These are phyloP conservation scores for Isurus oxyrinchus DNA, from an alignment of 2,113 vertebrate species.

Conservation along the genomic window DNA sequence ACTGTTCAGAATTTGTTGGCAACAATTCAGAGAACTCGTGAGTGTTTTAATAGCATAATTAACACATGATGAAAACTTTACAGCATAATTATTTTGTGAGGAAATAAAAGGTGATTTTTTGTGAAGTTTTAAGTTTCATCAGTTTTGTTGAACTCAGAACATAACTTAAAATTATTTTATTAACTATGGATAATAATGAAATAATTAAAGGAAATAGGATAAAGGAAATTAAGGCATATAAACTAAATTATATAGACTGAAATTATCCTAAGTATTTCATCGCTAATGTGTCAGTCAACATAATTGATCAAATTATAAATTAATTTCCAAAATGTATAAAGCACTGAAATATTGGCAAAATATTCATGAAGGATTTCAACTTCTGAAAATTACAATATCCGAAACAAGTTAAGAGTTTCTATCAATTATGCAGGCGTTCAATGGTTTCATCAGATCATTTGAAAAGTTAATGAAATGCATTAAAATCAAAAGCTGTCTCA, in stretches of 20 bases:
- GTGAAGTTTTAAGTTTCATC: constrained; percentile 8
- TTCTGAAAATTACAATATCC: neutral
- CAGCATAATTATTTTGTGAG: neutral
- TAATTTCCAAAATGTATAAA: neutral
- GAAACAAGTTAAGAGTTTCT: neutral
- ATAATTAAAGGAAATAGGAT: neutral
- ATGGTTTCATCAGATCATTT: neutral
- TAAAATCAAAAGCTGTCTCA: neutral
- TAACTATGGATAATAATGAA: neutral
- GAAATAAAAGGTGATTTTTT: neutral
- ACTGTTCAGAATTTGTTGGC: neutral
- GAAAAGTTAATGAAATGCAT: constrained; percentile 7
- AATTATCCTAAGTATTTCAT: neutral
- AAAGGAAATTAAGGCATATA: neutral
- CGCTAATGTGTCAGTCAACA: neutral
- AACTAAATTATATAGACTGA: neutral
- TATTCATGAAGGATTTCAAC: neutral
- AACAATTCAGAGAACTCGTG: neutral
- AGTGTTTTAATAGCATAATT: neutral
- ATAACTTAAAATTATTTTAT: constrained; percentile 8
- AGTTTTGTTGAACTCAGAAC: constrained; percentile 2
- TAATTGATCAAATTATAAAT: constrained; percentile 30
- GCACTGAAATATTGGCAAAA: neutral
- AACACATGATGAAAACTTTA: constrained; percentile 13
- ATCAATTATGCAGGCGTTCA: neutral